Conservation (phyloP, 2,888 invertebrate species). For the Agrotis exclamationis region DNA sequence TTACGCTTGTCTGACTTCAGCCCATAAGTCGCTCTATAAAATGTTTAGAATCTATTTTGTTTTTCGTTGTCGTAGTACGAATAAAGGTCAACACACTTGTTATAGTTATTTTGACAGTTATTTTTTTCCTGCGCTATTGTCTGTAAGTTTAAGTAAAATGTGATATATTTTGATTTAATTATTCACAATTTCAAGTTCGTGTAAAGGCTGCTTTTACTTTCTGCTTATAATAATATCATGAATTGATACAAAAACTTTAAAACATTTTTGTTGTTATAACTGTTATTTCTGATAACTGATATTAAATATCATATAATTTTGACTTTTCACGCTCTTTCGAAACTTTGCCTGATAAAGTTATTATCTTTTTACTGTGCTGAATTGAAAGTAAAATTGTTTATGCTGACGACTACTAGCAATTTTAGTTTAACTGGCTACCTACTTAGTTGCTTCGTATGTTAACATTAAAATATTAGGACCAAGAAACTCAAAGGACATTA, state of each 20-base stretch:
- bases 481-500: constrained; percentile 13
- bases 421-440: background rate
- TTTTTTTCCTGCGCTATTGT: background rate
- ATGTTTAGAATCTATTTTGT: background rate
- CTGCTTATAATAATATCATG: no score
- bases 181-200: background rate
- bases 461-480: constrained; percentile 11
- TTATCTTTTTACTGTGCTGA: background rate
- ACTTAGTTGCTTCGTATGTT: background rate
- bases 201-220: no score
- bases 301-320: no score
- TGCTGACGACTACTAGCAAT: background rate
- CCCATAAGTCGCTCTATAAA: background rate
- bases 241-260: no score
- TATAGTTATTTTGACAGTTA: background rate
- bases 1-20: no score
- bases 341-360: background rate
- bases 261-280: no score
- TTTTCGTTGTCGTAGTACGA: background rate
- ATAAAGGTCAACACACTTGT: background rate
- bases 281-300: no score
- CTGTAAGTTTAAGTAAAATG: background rate
- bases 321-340: no score
- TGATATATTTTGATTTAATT: background rate
- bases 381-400: background rate